Evolutionary conservation across 1,140 invertebrate species (phyloP).

Genomic region (Philopotamus ludificatus): DNA sequence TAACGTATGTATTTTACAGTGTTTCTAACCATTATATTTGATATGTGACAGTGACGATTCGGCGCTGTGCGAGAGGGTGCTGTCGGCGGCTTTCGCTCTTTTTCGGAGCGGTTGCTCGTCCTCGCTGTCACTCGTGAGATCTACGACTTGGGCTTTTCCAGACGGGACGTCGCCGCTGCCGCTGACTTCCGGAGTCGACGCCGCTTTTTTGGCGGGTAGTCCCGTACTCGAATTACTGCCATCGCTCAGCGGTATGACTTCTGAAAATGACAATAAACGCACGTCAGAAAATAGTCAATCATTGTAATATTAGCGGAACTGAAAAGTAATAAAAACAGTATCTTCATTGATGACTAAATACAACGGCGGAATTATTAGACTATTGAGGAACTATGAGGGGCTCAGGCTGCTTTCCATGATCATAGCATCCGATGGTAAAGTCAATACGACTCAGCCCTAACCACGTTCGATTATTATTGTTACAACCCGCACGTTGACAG

Average conservation of each 20-base stretch:
- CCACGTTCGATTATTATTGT: too few relatives aligned
- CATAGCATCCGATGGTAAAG: too few relatives aligned
- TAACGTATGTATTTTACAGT: background rate
- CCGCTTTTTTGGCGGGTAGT: constrained; percentile 45
- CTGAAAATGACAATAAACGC: constrained; percentile 41
- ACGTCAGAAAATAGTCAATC: too few relatives aligned
- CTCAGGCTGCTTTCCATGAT: too few relatives aligned
- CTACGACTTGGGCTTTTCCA: constrained; percentile 45
- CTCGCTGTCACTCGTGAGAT: constrained; percentile 54
- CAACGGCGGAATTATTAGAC: too few relatives aligned
- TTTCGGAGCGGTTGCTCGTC: constrained; percentile 54
- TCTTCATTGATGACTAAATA: too few relatives aligned
- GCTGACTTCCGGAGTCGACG: constrained; percentile 17
- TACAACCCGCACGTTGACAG: too few relatives aligned
- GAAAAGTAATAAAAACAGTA: too few relatives aligned
- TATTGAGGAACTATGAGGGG: too few relatives aligned
- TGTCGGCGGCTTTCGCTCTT: constrained; percentile 47
- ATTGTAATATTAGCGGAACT: too few relatives aligned
- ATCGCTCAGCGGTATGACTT: constrained; percentile 52
- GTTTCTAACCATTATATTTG: constrained; percentile 36
- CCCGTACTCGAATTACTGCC: constrained; percentile 42
- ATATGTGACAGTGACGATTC: constrained; percentile 15
- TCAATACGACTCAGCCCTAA: too few relatives aligned
- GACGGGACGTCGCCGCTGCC: background rate
- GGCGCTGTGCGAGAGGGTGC: constrained; percentile 41